Percentiles rank a stretch among this genome's conserved stretches.
phyloP scores from a whole-genome alignment of 2,113 vertebrate genomes.

The Aviceda subcristata region DNA sequence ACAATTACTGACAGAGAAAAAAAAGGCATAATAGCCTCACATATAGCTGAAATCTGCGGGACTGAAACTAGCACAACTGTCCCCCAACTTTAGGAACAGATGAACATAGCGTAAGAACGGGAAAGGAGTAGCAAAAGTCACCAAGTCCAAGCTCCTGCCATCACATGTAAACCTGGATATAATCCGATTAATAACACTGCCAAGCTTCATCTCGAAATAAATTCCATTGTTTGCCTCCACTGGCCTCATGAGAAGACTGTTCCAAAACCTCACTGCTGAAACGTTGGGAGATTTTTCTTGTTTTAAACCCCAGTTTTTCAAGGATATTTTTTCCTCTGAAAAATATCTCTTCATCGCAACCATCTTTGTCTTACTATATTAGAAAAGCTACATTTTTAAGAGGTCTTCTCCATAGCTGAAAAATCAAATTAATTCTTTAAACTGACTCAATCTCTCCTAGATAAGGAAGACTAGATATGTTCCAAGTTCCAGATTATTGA shows the following conservation, averaged over 20 bases:
- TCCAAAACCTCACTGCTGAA: background rate
- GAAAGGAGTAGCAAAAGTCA: background rate
- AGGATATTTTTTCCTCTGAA: background rate
- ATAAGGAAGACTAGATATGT: background rate
- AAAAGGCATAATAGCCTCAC: background rate
- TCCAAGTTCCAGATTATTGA: background rate
- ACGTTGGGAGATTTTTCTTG: background rate
- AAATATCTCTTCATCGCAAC: background rate
- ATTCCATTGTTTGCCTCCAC: background rate
- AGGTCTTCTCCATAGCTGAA: background rate
- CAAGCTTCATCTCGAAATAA: background rate
- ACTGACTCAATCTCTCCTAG: background rate
- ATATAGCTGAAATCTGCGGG: background rate
- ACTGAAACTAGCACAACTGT: background rate
- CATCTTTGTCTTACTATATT: background rate
- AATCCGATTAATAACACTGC: background rate
- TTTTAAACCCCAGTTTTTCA: background rate
- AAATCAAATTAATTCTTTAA: background rate
- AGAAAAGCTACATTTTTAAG: background rate
- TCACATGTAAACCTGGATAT: background rate
- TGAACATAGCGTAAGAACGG: background rate
- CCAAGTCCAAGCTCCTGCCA: background rate
- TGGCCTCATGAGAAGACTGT: background rate
- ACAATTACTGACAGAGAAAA: background rate
- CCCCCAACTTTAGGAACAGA: background rate